These are phyloP conservation scores for Phalacrocorax carbo DNA, from an alignment of 2,113 vertebrate species.

Conservation along the genomic window DNA sequence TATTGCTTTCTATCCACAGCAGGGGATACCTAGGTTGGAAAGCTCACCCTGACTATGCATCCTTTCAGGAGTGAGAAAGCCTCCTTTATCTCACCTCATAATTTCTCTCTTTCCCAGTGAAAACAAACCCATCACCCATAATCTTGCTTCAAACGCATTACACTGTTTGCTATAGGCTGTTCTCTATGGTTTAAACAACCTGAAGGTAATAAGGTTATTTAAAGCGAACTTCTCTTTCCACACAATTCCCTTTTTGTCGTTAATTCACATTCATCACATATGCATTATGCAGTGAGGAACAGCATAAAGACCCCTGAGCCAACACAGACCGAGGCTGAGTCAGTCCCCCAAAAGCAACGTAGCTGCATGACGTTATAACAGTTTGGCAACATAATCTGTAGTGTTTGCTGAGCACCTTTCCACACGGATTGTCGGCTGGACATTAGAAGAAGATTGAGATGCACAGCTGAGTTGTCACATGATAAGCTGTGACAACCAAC, in stretches of 20 bases:
- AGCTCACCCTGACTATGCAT: background rate
- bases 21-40: background rate
- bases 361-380: background rate
- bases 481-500: background rate
- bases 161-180: background rate
- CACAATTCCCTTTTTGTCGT: background rate
- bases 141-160: background rate
- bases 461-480: background rate
- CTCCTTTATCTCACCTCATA: background rate
- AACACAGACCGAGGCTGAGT: background rate
- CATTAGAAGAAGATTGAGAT: background rate
- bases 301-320: background rate
- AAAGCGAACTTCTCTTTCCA: background rate
- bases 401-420: background rate
- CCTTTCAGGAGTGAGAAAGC: background rate
- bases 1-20: background rate
- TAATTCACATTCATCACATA: background rate
- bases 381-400: background rate
- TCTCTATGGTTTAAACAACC: conserved; percentile 9
- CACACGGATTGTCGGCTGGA: background rate
- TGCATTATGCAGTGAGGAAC: background rate
- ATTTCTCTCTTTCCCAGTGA: background rate
- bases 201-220: background rate
- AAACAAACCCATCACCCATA: conserved; percentile 5
- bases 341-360: background rate